phyloP scores from a whole-genome alignment of 1,140 invertebrate genomes.

The Euglossa dilemma region DNA sequence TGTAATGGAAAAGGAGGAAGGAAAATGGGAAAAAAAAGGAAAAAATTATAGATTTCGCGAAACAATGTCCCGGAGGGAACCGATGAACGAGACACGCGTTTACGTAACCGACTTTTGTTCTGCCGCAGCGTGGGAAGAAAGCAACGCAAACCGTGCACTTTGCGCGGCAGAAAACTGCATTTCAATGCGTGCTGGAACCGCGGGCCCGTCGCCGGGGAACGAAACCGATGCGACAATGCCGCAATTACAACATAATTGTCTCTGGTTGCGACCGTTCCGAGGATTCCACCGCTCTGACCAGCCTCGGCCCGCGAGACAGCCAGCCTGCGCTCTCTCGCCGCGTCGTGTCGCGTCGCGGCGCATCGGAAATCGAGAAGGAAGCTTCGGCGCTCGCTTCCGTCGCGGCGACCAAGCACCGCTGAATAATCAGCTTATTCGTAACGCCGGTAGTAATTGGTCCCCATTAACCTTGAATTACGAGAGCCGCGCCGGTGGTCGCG shows the following conservation, averaged over 20 bases:
- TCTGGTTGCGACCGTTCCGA: background rate
- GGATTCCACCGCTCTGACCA: background rate
- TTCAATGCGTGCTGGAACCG: slow-evolving; percentile 41
- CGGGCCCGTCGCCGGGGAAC: slow-evolving; percentile 23
- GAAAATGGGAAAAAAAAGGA: slow-evolving; percentile 48
- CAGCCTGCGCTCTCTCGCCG: too few species aligned
- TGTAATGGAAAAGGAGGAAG: slow-evolving; percentile 4
- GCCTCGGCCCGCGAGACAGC: too few species aligned
- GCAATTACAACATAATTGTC: slow-evolving; percentile 44
- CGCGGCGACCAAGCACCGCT: background rate
- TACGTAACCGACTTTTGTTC: slow-evolving; percentile 54
- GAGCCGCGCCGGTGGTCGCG: background rate
- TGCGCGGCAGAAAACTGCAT: slow-evolving; percentile 26
- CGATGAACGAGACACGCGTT: slow-evolving; percentile 40
- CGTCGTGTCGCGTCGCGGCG: too few species aligned
- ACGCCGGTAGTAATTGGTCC: background rate
- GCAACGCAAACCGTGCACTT: slow-evolving; percentile 32
- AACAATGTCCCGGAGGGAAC: slow-evolving; percentile 38
- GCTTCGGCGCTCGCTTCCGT: background rate
- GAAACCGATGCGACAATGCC: slow-evolving; percentile 34
- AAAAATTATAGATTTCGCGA: slow-evolving; percentile 61
- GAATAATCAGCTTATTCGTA: background rate
- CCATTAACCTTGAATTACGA: slow-evolving; percentile 5
- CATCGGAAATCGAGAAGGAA: background rate
- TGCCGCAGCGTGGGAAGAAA: slow-evolving; percentile 38